phyloP scores from a whole-genome alignment of 1,140 invertebrate species.

The Drosophila erecta region DNA sequence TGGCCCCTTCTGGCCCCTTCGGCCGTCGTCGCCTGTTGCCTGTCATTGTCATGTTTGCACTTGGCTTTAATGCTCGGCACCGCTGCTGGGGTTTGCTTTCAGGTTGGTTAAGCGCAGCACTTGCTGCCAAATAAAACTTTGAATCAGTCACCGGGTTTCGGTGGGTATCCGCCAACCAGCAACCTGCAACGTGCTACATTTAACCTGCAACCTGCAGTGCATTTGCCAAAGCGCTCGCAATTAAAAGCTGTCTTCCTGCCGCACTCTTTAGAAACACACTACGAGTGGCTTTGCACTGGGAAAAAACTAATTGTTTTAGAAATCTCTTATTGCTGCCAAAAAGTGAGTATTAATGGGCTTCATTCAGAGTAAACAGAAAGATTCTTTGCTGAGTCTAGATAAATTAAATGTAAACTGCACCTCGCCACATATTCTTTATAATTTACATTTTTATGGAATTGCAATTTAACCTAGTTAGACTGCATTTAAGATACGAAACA shows the following conservation, averaged over 20 bases:
- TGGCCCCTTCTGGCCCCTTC: not conserved
- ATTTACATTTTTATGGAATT: not conserved
- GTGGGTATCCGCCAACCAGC: slow-evolving; percentile 5
- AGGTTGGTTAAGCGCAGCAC: slow-evolving; percentile 18
- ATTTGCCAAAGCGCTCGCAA: slow-evolving; percentile 45
- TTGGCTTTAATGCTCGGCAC: slow-evolving; percentile 55
- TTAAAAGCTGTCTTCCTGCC: slow-evolving; percentile 43
- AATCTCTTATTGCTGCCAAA: no score
- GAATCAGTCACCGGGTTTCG: slow-evolving; percentile 21
- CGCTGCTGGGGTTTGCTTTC: slow-evolving; percentile 17
- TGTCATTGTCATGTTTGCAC: slow-evolving; percentile 62
- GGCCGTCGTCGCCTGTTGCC: slow-evolving; percentile 36
- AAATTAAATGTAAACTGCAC: no score
- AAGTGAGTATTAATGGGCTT: no score
- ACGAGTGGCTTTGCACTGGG: slow-evolving; percentile 1
- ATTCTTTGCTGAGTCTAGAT: no score
- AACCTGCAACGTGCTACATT: slow-evolving; percentile 1
- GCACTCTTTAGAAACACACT: slow-evolving; percentile 4
- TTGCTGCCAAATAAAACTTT: slow-evolving; percentile 42
- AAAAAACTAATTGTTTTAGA: not conserved
- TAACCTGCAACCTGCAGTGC: slow-evolving; percentile 22
- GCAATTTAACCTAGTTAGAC: no score
- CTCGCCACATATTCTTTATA: not conserved
- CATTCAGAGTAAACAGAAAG: no score
- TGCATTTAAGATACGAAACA: no score